phyloP scores from a whole-genome alignment of 1,140 invertebrate genomes.

The Ericerus pela region DNA sequence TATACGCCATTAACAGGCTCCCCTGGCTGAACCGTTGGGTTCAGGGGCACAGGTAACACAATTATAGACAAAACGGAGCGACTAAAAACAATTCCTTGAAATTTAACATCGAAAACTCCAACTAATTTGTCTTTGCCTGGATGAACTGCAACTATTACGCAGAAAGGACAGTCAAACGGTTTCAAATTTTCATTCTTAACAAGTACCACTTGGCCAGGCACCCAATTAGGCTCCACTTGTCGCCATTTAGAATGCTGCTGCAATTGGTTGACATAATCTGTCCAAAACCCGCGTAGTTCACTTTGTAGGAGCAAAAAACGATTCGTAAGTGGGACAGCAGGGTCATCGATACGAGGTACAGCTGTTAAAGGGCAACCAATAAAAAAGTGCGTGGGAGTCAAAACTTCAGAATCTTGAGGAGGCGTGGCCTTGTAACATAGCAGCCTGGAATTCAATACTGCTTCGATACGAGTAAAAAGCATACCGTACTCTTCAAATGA shows the following conservation, averaged over 20 bases:
- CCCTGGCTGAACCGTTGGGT: too few relatives aligned
- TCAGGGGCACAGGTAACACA: too few relatives aligned
- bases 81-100: too few relatives aligned
- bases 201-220: constrained; percentile 20
- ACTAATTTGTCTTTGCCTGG: constrained; percentile 23
- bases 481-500: constrained; percentile 29
- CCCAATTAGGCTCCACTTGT: constrained; percentile 3
- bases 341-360: constrained; percentile 6
- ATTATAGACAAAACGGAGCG: too few relatives aligned
- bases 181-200: constrained; percentile 21
- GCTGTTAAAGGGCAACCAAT: constrained; percentile 17
- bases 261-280: too few relatives aligned
- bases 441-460: constrained; percentile 26
- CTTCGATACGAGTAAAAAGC: constrained; percentile 23
- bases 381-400: constrained; percentile 27
- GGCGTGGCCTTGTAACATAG: constrained; percentile 22
- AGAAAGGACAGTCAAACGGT: constrained; percentile 26
- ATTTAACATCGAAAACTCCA: constrained; percentile 7
- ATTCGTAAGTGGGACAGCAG: constrained; percentile 15
- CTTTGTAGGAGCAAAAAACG: constrained; percentile 19
- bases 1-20: too few relatives aligned
- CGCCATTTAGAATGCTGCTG: constrained; percentile 24
- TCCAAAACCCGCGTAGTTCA: constrained; percentile 23
- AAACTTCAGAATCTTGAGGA: too few relatives aligned
- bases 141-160: constrained; percentile 20